A percentile compares a stretch with the other conserved stretches of the same genome.
Evolutionary conservation across 2,113 vertebrate species (phyloP).

Genomic region (Pitta sordida): DNA sequence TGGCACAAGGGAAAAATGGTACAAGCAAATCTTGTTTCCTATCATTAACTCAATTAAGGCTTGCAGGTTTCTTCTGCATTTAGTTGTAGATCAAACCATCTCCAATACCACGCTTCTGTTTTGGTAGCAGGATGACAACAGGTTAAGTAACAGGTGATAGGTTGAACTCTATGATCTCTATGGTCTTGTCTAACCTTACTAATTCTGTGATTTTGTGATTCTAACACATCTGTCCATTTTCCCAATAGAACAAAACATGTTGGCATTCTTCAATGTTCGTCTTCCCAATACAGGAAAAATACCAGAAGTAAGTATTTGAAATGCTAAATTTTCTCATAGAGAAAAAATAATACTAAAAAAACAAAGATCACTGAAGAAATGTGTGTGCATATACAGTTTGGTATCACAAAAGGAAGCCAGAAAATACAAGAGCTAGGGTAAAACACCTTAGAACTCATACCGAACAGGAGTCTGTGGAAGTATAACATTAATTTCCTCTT

Average conservation of each 20-base stretch:
- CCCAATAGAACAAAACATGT: accelerated
- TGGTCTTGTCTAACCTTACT: too few species aligned
- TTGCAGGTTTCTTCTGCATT: background rate
- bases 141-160: too few species aligned
- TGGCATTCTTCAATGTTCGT: background rate
- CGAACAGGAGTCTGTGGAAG: conserved; percentile 92
- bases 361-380: background rate
- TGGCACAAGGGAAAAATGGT: background rate
- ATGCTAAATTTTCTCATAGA: background rate
- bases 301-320: background rate
- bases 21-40: background rate
- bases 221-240: background rate
- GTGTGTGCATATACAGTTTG: background rate
- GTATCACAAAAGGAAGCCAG: background rate
- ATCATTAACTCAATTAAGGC: background rate
- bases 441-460: conserved; percentile 64
- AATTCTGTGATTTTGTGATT: too few species aligned
- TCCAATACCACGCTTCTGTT: background rate
- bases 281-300: background rate
- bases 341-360: background rate
- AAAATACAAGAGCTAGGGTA: background rate
- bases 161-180: too few species aligned
- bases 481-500: conserved; percentile 75
- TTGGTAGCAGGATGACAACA: too few species aligned
- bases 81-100: background rate